Conservation (phyloP, 2,797 vertebrate species). For the Girardinus metallicus region DNA sequence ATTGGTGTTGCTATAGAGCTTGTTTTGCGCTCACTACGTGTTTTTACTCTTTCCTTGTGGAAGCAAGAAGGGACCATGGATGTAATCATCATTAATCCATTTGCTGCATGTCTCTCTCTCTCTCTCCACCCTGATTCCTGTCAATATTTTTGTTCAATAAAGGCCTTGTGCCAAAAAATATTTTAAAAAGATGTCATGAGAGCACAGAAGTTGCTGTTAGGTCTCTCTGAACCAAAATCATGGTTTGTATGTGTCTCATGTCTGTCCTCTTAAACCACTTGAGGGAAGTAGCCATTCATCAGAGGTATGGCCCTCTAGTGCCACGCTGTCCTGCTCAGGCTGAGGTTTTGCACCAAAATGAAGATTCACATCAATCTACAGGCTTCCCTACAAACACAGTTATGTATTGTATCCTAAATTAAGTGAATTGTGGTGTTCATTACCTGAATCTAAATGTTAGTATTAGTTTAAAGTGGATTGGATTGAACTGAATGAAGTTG, state of each 20-base stretch:
- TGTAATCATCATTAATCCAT: neutral
- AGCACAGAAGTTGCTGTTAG: neutral
- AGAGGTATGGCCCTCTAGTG: neutral
- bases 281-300: neutral
- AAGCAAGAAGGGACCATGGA: neutral
- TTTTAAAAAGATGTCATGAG: neutral
- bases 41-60: neutral
- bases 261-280: neutral
- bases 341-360: neutral
- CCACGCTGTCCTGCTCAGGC: neutral
- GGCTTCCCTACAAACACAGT: neutral
- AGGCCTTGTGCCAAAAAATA: neutral
- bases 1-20: constrained; percentile 2
- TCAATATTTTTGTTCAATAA: neutral
- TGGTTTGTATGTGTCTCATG: neutral
- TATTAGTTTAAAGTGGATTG: neutral
- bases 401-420: neutral
- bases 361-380: neutral
- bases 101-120: neutral
- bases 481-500: neutral
- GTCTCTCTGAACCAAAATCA: neutral
- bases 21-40: constrained; percentile 11
- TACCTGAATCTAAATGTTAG: neutral
- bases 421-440: neutral
- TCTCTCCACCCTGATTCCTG: neutral